These are phyloP conservation scores for Hippopotamus amphibius DNA, from an alignment of 2,113 vertebrate species.

Conservation along the genomic window DNA sequence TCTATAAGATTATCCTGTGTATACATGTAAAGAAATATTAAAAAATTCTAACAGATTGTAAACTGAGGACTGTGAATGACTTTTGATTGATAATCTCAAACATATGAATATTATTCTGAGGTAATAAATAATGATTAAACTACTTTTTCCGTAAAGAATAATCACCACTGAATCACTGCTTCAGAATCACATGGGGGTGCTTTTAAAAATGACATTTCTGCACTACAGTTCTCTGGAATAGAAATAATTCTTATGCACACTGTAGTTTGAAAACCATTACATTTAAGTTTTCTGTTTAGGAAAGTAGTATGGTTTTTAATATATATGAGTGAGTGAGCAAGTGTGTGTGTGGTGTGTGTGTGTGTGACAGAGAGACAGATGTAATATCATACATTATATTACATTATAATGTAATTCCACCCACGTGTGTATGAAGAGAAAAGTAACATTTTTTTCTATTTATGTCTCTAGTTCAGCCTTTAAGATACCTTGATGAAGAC, in stretches of 20 bases:
- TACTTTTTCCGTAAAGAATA: neutral
- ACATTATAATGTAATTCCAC: neutral
- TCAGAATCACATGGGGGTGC: neutral
- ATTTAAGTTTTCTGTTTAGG: neutral
- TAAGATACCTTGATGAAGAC: conserved; percentile 25
- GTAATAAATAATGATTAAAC: neutral
- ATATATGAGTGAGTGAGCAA: neutral
- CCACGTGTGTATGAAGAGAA: neutral
- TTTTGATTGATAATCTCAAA: neutral
- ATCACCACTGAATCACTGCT: neutral
- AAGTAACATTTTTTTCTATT: conserved; percentile 55
- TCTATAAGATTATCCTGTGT: neutral
- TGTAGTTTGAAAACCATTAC: neutral
- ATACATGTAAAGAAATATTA: conserved; percentile 3
- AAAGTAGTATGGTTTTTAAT: neutral
- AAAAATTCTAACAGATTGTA: neutral
- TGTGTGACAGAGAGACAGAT: neutral
- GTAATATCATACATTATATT: neutral
- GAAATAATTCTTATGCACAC: neutral
- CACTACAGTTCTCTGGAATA: neutral
- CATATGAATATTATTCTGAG: neutral
- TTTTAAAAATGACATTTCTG: conserved; percentile 4
- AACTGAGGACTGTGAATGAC: neutral
- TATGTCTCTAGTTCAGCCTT: conserved; percentile 15
- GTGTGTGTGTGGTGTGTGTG: neutral